Evolutionary conservation across 1,140 invertebrate species (phyloP), one percentile per base, ranked within the genome.

Genomic region (Cherax quadricarinatus): DNA sequence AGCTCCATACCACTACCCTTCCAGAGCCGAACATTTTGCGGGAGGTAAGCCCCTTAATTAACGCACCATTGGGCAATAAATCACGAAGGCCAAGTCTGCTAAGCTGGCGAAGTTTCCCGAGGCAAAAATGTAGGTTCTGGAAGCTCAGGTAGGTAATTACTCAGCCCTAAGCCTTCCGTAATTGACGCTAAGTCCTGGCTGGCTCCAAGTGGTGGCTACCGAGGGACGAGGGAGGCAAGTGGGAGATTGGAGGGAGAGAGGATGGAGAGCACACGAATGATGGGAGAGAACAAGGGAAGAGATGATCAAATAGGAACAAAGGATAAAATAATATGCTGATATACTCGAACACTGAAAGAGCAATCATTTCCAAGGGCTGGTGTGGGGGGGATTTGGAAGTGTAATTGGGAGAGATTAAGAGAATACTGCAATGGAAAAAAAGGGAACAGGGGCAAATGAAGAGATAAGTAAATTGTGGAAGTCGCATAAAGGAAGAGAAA

Each of bases 31-130:
- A 86, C 89, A 90, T 90, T 90, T 90, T 90, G 88, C 87, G 88
- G 88, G 88, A 73, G 88, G 81, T 73, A 90, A 90, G 80, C 53
- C 88, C 80, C 81, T 90, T 90, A 90, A 90, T 90, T 90, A 90
- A 84, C 80, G 81, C 88, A 30, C 88, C 88, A 90, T 90, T 90
- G 88, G 60, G 81, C 88, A 90, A 90, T 90, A 90, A 90, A 90
- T 90, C 88, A 90, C 88, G 88, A 75, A 85, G 88, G 62, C 70
- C 88, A 73, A 75, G 62, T 84, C 80, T 78, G 62, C 81, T 90
- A 90, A 90, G 88, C 88, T 90, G 81, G 70, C 88, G 81, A 90
- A 90, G 88, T 90, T 90, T 83, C 81, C 49, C 4, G 30, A 30
- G 87, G 80, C 87, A 89, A 89, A 89, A 89, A 89, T 89, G 66